phyloP scores from a whole-genome alignment of 2,113 vertebrate species.

The Smithornis capensis region DNA sequence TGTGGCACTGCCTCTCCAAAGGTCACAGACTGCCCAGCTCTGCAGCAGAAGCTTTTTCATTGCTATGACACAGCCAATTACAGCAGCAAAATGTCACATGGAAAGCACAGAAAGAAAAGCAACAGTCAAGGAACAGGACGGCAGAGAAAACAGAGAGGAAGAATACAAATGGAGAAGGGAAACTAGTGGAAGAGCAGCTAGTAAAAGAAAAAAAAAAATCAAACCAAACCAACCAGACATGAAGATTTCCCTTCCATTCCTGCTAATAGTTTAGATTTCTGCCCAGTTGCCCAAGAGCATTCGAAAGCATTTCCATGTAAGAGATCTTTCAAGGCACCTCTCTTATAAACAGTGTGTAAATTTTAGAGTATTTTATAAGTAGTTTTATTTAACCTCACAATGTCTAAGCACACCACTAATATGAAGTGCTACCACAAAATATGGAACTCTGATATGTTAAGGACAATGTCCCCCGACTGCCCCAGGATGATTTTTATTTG shows the following conservation, averaged over 20 bases:
- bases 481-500: not conserved
- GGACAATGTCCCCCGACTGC: not conserved
- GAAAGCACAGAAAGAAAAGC: not conserved
- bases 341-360: not conserved
- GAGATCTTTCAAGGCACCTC: not conserved
- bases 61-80: accelerated
- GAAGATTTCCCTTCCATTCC: not conserved
- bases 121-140: not conserved
- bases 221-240: not conserved
- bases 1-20: not conserved
- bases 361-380: not conserved
- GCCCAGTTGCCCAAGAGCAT: not conserved
- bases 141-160: not conserved
- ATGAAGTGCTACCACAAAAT: not conserved
- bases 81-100: accelerated
- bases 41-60: not conserved
- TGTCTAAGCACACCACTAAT: not conserved
- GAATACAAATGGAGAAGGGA: not conserved
- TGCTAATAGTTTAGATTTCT: not conserved
- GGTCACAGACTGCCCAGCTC: not conserved
- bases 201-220: not conserved
- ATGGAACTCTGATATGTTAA: not conserved
- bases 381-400: not conserved
- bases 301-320: not conserved
- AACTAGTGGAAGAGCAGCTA: not conserved